Base-by-base conservation (phyloP, 2,113 vertebrate species). In the Sapajus apella region DNA sequence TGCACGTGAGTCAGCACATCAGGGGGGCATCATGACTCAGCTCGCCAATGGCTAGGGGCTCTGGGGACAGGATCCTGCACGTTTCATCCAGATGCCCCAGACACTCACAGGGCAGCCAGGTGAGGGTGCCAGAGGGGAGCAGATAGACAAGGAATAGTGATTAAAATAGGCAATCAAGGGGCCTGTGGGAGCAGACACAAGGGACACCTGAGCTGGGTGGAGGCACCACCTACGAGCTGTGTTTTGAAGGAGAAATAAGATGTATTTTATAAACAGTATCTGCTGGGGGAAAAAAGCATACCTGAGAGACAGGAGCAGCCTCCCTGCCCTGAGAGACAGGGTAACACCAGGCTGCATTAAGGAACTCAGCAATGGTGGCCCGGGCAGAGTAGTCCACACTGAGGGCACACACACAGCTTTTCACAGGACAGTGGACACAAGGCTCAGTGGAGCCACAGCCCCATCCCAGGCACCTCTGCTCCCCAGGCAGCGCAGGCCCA, bases 401-500 rank as follows among this genome's bases (percentile, higher is more conserved):
- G n/a, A 76, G 12, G 47, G 18, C 25, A 30, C 6, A 37, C 55
- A 7, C 52, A 45, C 8, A 4, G 40, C 40, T 6, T 3, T 13
- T 43, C 58, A 43, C 16, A 27, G 8, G n/a, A 68, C 1, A 27
- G 5, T 5, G 47, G 32, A 16, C 43, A 40, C 23, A 1, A 17
- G 27, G 37, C 18, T 40, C 10, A n/a, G 2, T 3, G 1, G n/a
- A 56, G 30, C 45, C 6, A 13, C 2, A 16, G 18, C 35, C 32
- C 68, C 14, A 1, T 25, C 56, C 55, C 4, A 4, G 75, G 75
- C 16, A 32, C 27, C 43, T 47, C 43, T 23, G 40, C 73, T 37
- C 4, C 82, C 43, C n/a, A 23, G 45, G 47, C 4, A 12, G 40
- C 5, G 4, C 40, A 30, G 7, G 27, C 18, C 43, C 32, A 35